phyloP scores from a whole-genome alignment of 2,797 vertebrate genomes.

The Sebastes iracundus region DNA sequence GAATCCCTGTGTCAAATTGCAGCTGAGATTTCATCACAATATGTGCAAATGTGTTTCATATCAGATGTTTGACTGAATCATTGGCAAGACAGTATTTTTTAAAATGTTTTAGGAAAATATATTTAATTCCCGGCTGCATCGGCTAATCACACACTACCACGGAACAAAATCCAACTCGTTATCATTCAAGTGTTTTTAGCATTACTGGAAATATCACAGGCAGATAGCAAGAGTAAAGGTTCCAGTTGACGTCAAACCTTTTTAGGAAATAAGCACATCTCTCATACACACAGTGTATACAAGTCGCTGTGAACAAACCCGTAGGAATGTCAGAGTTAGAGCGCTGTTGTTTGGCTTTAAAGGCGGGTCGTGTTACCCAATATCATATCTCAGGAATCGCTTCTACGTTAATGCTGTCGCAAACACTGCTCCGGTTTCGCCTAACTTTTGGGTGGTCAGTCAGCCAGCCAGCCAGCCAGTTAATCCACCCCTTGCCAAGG shows the following conservation, averaged over 20 bases:
- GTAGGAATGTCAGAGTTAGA: conserved; percentile 43
- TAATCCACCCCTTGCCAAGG: conserved; percentile 52
- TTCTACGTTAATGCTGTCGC: conserved; percentile 49
- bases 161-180: conserved; percentile 43
- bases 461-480: conserved; percentile 45
- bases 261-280: conserved; percentile 55
- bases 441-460: conserved; percentile 70
- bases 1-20: not conserved
- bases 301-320: conserved; percentile 37
- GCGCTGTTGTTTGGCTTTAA: conserved; percentile 51
- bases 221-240: conserved; percentile 64
- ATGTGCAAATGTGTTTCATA: conserved; percentile 47
- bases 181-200: conserved; percentile 53
- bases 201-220: conserved; percentile 60
- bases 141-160: conserved; percentile 37
- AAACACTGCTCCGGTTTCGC: conserved; percentile 55
- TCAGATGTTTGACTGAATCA: conserved; percentile 40
- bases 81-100: conserved; percentile 27
- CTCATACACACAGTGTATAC: conserved; percentile 39
- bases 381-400: conserved; percentile 60
- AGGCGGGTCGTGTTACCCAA: conserved; percentile 62
- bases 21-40: not conserved
- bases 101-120: conserved; percentile 23
- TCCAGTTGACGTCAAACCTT: conserved; percentile 70
- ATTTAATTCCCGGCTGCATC: conserved; percentile 34